These are phyloP conservation scores for Drosophila dunni DNA, from an alignment of 1,140 invertebrate genomes.

Conservation along the genomic window DNA sequence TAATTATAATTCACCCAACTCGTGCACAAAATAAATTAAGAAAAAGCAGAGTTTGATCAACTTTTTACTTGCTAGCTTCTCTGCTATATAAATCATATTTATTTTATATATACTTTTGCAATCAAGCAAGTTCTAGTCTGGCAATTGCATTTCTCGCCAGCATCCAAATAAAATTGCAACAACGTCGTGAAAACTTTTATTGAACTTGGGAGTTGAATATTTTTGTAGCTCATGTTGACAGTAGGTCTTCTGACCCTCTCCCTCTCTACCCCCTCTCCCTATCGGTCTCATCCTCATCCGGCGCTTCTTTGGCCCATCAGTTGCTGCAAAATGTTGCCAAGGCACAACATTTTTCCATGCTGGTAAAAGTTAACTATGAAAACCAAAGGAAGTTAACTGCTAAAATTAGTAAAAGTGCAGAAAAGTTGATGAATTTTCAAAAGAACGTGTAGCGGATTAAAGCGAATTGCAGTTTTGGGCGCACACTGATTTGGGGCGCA, in stretches of 20 bases:
- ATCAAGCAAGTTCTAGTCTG: slow-evolving; percentile 41
- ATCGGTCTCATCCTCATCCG: not conserved
- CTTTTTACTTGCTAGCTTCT: slow-evolving; percentile 30
- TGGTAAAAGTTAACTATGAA: slow-evolving; percentile 84
- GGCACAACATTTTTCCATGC: slow-evolving; percentile 81
- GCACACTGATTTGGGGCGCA: not conserved
- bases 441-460: slow-evolving; percentile 35
- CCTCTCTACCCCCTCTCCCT: not conserved
- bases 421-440: slow-evolving; percentile 82
- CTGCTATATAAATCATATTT: too few relatives aligned
- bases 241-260: not conserved
- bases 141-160: slow-evolving; percentile 76
- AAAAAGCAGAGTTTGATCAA: slow-evolving; percentile 69
- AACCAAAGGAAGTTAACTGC: slow-evolving; percentile 84
- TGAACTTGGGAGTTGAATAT: slow-evolving; percentile 75
- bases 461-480: not conserved
- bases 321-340: slow-evolving; percentile 59
- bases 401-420: slow-evolving; percentile 83
- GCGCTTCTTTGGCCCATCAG: not conserved
- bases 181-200: slow-evolving; percentile 76
- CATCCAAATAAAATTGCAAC: slow-evolving; percentile 80
- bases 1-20: slow-evolving; percentile 76
- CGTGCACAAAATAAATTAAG: slow-evolving; percentile 83
- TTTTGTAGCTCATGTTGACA: slow-evolving; percentile 34
- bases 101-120: slow-evolving; percentile 15